A percentile compares a stretch with the other conserved stretches of the same genome.
Evolutionary conservation across 2,797 vertebrate species (phyloP).

Genomic region (Paedocypris micromegethes): DNA sequence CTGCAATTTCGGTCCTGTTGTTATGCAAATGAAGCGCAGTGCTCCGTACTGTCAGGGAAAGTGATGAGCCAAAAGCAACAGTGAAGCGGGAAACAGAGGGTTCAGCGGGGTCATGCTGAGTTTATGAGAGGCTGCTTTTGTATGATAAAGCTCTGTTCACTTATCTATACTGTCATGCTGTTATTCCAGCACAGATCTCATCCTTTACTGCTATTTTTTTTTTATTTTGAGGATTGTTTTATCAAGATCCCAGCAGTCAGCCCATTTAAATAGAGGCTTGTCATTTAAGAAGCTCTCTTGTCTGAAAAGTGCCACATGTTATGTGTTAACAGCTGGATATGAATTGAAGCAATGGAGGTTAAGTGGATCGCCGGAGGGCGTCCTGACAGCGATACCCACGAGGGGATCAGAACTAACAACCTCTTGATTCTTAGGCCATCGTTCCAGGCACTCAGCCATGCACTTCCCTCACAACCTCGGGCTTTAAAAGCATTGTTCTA

Average conservation of each 20-base stretch:
- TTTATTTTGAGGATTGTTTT: slow-evolving; percentile 35
- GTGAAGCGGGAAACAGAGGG: slow-evolving; percentile 24
- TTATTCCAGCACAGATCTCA: slow-evolving; percentile 38
- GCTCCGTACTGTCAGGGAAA: slow-evolving; percentile 54
- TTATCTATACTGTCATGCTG: slow-evolving; percentile 34
- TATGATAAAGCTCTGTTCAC: slow-evolving; percentile 32
- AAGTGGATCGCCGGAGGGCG: slow-evolving; percentile 35
- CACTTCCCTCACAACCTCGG: slow-evolving; percentile 10
- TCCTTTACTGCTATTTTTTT: slow-evolving; percentile 18
- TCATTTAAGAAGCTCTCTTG: slow-evolving; percentile 36
- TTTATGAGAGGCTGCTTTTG: slow-evolving; percentile 47
- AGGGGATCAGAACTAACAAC: slow-evolving; percentile 37
- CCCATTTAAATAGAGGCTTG: slow-evolving; percentile 34
- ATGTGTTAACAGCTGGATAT: slow-evolving; percentile 42
- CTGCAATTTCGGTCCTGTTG: slow-evolving; percentile 53
- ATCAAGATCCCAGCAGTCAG: slow-evolving; percentile 36
- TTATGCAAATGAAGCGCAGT: slow-evolving; percentile 59
- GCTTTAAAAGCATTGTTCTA: slow-evolving; percentile 26
- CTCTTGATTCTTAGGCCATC: slow-evolving; percentile 27
- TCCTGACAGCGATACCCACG: slow-evolving; percentile 33
- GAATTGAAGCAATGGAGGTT: slow-evolving; percentile 39
- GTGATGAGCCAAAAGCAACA: slow-evolving; percentile 54
- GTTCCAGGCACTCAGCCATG: slow-evolving; percentile 24
- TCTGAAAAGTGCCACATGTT: slow-evolving; percentile 35
- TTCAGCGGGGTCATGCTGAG: slow-evolving; percentile 42